A percentile compares a stretch with the other conserved stretches of the same genome.
These are phyloP conservation scores for Azemiops feae DNA, from an alignment of 2,113 vertebrate genomes.

Conservation along the genomic window DNA sequence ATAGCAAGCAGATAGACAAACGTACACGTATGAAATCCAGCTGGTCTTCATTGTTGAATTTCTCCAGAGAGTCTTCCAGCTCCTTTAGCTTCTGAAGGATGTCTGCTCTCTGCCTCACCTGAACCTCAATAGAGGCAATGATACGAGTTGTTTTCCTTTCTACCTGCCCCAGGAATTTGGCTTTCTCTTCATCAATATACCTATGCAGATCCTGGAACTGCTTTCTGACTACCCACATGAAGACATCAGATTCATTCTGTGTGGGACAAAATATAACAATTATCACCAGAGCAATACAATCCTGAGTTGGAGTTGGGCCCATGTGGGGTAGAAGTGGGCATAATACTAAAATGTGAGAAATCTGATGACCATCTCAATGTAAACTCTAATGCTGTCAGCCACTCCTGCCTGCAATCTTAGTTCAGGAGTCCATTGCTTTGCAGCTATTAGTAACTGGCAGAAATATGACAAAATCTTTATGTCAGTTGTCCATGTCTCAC, in stretches of 20 bases:
- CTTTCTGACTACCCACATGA: slow-evolving; percentile 81
- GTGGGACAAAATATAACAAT: background rate
- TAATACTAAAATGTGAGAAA: background rate
- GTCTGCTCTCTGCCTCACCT: slow-evolving; percentile 71
- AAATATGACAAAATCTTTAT: background rate
- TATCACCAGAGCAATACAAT: background rate
- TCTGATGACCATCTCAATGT: background rate
- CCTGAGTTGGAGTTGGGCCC: background rate
- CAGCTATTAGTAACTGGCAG: background rate
- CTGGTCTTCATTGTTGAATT: slow-evolving; percentile 71
- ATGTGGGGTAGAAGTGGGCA: background rate
- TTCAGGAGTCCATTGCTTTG: background rate
- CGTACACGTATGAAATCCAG: slow-evolving; percentile 75
- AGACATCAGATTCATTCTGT: slow-evolving; percentile 81
- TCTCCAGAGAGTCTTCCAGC: slow-evolving; percentile 66
- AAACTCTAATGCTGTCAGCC: background rate
- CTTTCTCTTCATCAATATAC: slow-evolving; percentile 80
- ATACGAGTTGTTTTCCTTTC: slow-evolving; percentile 71
- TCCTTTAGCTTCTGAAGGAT: slow-evolving; percentile 68
- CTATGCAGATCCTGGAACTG: slow-evolving; percentile 82
- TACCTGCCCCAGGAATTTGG: slow-evolving; percentile 71
- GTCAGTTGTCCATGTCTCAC: background rate
- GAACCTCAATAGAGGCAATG: slow-evolving; percentile 75
- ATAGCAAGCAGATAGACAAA: background rate
- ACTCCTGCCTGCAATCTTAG: background rate